phyloP scores from a whole-genome alignment of 2,113 vertebrate genomes.

The Coracopsis vasa region DNA sequence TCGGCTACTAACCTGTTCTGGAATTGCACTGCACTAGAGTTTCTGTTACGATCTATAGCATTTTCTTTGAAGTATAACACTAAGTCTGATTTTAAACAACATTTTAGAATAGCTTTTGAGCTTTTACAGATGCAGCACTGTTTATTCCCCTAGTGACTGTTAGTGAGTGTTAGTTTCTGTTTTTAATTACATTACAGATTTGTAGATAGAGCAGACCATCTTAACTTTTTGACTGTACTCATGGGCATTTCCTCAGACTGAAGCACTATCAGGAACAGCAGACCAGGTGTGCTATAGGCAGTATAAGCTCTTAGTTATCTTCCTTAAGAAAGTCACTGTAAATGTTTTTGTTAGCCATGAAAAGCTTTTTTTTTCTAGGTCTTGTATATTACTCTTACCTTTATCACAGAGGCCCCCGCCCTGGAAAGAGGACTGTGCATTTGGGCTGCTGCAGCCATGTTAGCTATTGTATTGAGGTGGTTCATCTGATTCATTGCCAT shows the following conservation, averaged over 20 bases:
- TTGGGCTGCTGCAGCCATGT: constrained; percentile 88
- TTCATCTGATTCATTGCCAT: constrained; percentile 97
- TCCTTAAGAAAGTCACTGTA: not conserved
- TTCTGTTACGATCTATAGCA: not conserved
- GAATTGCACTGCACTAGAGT: not conserved
- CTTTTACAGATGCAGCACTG: not conserved
- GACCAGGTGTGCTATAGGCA: not conserved
- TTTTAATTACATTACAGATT: not conserved
- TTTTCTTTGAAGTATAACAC: not conserved
- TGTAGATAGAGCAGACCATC: not conserved
- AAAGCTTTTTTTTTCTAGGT: not conserved
- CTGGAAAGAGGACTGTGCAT: constrained; percentile 87
- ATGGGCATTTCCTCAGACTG: not conserved
- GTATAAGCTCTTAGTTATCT: not conserved
- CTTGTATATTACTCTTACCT: constrained; percentile 73
- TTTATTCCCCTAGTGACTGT: not conserved
- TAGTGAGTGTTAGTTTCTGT: not conserved
- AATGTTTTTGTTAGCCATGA: not conserved
- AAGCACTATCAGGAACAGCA: not conserved
- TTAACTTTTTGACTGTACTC: not conserved
- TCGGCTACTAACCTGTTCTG: not conserved
- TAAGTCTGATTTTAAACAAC: not conserved
- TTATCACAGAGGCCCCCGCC: constrained; percentile 84
- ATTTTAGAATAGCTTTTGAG: not conserved
- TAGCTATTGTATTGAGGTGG: constrained; percentile 89